A percentile compares a stretch with the other conserved stretches of the same genome.
Evolutionary conservation across 92 coral and sea anemone genomes (phyloP).

Genomic region (Zoanthus sansibaricus): DNA sequence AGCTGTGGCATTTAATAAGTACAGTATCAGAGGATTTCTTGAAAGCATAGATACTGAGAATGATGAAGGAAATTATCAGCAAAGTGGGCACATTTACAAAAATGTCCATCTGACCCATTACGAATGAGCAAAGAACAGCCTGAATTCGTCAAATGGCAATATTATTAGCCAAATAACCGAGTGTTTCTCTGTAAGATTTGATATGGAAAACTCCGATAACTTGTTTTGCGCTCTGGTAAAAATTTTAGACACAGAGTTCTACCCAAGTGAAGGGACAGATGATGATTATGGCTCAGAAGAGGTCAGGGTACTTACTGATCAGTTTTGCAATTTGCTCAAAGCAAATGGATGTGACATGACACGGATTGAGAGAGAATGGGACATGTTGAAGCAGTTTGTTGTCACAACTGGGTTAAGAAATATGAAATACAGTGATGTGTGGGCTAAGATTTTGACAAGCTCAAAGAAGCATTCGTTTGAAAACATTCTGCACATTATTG

Average conservation of each 20-base stretch:
- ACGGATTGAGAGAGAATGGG: conserved; percentile 49
- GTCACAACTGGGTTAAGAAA: conserved; percentile 5
- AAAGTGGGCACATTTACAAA: conserved; percentile 19
- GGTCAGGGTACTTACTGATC: conserved; percentile 36
- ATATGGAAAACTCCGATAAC: conserved; percentile 47
- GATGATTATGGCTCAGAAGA: conserved; percentile 50
- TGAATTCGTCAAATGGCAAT: conserved; percentile 29
- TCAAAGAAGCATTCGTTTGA: background rate
- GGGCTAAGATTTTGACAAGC: background rate
- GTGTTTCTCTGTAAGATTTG: conserved; percentile 61
- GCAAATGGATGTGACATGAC: conserved; percentile 48
- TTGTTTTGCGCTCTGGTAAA: conserved; percentile 62
- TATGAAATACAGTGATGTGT: background rate
- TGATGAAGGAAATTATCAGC: conserved; percentile 2
- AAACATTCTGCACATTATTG: background rate
- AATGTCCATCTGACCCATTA: conserved; percentile 40
- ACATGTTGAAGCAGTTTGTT: conserved; percentile 34
- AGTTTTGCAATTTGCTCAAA: conserved; percentile 38
- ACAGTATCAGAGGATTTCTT: conserved; percentile 41
- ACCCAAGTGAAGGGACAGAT: conserved; percentile 7
- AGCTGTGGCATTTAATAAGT: too few species aligned
- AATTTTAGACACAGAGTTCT: conserved; percentile 46
- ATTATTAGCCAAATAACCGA: conserved; percentile 43
- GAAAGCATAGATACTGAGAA: background rate
- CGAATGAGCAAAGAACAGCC: conserved; percentile 49